These are phyloP conservation scores for Rhizoglyphus robini DNA, from an alignment of 1,140 invertebrate species.

Conservation along the genomic window DNA sequence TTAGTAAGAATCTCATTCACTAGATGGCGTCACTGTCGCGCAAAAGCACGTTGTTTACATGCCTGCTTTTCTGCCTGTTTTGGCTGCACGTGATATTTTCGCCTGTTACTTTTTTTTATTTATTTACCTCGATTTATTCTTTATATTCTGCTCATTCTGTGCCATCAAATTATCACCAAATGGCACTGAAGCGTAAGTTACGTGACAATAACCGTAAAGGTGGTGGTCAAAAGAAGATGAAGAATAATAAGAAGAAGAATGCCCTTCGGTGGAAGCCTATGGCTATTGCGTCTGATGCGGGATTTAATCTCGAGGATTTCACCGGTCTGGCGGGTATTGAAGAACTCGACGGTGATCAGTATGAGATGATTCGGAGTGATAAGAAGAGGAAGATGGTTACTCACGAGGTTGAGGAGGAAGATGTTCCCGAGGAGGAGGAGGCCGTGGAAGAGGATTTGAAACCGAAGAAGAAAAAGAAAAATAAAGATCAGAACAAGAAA, in stretches of 20 bases:
- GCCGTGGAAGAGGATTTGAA: background rate
- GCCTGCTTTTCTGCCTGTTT: too few species aligned
- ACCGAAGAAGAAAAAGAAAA: background rate
- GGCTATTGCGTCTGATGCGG: slow-evolving; percentile 2
- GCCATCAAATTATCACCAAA: too few species aligned
- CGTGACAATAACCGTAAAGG: background rate
- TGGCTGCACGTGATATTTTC: too few species aligned
- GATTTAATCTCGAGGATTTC: slow-evolving; percentile 18
- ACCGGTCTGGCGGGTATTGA: slow-evolving; percentile 21
- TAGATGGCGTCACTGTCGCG: too few species aligned
- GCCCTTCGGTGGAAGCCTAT: slow-evolving; percentile 19
- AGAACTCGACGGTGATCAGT: slow-evolving; percentile 22
- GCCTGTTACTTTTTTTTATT: too few species aligned
- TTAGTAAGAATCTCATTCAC: too few species aligned
- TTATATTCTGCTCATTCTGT: too few species aligned
- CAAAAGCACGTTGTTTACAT: too few species aligned
- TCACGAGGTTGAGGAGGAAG: too few species aligned
- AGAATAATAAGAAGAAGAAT: background rate
- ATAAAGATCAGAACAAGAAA: background rate
- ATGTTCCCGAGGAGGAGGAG: background rate
- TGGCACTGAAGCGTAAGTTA: background rate
- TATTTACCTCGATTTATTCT: too few species aligned
- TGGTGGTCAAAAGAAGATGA: background rate
- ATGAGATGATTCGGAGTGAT: background rate
- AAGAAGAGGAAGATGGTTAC: background rate